Evolutionary conservation across 2,797 vertebrate species (phyloP).

Genomic region (Pangasius macronema): DNA sequence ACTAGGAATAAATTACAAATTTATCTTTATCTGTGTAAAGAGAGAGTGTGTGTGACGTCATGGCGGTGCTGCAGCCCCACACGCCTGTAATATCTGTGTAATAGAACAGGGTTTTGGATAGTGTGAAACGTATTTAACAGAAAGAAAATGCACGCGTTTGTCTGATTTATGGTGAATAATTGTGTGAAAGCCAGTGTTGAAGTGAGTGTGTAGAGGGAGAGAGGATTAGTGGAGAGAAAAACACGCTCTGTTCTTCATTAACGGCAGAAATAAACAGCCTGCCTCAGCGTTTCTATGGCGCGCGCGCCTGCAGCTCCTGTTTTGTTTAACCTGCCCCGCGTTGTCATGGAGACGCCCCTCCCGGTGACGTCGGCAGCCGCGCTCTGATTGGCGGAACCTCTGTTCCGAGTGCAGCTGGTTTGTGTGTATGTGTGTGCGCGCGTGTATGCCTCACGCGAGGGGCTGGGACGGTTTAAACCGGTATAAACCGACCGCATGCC

Average conservation of each 20-base stretch:
- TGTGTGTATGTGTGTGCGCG: not conserved
- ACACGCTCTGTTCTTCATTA: not conserved
- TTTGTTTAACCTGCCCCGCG: conserved; percentile 71
- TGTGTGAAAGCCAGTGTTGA: not conserved
- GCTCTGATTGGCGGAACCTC: conserved; percentile 6
- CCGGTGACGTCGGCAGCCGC: conserved; percentile 25
- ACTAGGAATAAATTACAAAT: not conserved
- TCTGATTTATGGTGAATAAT: not conserved
- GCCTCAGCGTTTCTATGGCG: conserved; percentile 15
- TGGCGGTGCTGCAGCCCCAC: not conserved
- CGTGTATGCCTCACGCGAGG: not conserved
- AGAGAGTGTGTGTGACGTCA: not conserved
- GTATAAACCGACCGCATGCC: conserved; percentile 16
- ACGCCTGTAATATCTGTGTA: not conserved
- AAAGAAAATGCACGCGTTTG: not conserved
- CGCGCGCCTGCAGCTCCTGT: conserved; percentile 45
- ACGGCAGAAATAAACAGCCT: not conserved
- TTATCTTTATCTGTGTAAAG: not conserved
- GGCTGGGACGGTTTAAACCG: conserved; percentile 8
- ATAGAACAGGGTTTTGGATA: not conserved
- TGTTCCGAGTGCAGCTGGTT: not conserved
- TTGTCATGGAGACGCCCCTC: conserved; percentile 63
- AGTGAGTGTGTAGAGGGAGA: not conserved
- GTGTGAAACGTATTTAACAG: not conserved
- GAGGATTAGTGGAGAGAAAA: not conserved